Conservation (phyloP, 2,888 invertebrate genomes). For the Dicyrtomina minuta region DNA sequence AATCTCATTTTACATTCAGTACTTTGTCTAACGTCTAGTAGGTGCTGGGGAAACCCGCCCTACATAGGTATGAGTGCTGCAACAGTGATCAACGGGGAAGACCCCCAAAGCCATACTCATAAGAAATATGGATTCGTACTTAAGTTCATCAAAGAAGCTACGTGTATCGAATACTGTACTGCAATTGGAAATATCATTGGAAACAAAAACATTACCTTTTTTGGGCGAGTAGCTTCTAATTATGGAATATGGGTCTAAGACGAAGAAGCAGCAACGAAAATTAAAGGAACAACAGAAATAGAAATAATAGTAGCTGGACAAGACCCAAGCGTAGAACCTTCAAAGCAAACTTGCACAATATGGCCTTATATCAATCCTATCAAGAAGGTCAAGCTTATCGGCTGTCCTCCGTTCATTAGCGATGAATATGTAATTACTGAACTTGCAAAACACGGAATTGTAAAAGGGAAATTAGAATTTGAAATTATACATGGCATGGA, state of each 20-base stretch:
- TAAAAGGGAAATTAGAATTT: neutral
- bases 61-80: no score
- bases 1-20: no score
- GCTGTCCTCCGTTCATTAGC: neutral
- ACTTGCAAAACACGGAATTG: neutral
- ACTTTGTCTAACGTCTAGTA: no score
- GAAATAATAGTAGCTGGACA: no score
- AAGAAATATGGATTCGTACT: constrained; percentile 2
- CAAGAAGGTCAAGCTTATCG: neutral
- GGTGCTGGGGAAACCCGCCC: no score
- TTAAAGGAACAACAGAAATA: no score
- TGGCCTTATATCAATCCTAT: constrained; percentile 4
- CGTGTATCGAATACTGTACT: neutral
- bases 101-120: neutral
- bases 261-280: neutral
- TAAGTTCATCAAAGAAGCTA: no score
- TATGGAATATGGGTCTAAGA: neutral
- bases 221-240: neutral
- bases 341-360: no score
- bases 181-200: neutral
- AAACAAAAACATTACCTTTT: neutral
- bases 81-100: no score
- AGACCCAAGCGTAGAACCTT: no score
- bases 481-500: neutral
- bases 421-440: neutral